These are phyloP conservation scores for Brachionus manjavacas DNA, from an alignment of 1,140 invertebrate genomes.

Conservation along the genomic window DNA sequence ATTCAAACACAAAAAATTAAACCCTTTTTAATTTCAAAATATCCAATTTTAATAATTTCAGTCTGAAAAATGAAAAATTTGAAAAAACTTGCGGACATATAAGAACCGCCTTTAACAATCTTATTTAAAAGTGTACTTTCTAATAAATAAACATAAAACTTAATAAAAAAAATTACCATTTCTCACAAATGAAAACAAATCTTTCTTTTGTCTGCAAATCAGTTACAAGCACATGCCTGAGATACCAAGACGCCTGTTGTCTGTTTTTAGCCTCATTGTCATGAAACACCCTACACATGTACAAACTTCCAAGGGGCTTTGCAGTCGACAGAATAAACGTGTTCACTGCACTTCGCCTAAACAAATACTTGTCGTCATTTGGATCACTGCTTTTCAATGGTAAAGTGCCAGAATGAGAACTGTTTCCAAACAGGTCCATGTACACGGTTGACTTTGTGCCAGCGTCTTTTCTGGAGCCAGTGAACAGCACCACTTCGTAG, in stretches of 20 bases:
- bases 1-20: too few relatives aligned
- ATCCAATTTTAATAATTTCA: too few relatives aligned
- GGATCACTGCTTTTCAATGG: conserved; percentile 31
- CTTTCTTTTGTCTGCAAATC: conserved; percentile 62
- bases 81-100: too few relatives aligned
- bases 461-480: conserved; percentile 59
- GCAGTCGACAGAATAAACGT: conserved; percentile 60
- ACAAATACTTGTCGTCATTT: conserved; percentile 45
- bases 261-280: conserved; percentile 61
- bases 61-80: too few relatives aligned
- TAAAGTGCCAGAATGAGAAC: neutral
- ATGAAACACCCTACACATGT: conserved; percentile 62
- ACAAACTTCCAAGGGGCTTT: conserved; percentile 60
- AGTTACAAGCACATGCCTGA: conserved; percentile 59
- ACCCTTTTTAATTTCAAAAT: too few relatives aligned
- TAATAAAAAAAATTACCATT: too few relatives aligned
- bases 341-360: conserved; percentile 55
- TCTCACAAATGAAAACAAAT: conserved; percentile 56
- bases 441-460: conserved; percentile 44
- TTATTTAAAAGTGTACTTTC: too few relatives aligned
- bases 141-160: too few relatives aligned
- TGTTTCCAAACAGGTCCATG: conserved; percentile 36
- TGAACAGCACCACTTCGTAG: conserved; percentile 61
- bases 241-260: conserved; percentile 60
- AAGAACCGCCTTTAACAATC: too few relatives aligned